These are phyloP conservation scores for Phylloscopus trochiloides DNA, from an alignment of 2,113 vertebrate species.

Conservation along the genomic window DNA sequence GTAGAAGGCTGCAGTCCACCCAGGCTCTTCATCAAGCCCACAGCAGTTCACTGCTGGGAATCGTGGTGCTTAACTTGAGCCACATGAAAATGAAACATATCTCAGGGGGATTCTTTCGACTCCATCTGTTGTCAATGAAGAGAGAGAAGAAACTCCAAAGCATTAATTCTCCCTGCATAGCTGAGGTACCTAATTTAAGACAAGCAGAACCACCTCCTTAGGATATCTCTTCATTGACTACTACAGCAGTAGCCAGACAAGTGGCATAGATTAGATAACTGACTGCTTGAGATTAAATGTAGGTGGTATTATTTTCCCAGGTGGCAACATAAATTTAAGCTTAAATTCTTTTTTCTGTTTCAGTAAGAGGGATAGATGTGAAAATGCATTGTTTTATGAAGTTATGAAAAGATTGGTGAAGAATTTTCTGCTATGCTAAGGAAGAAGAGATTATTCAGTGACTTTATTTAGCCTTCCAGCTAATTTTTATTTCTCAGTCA, in stretches of 20 bases:
- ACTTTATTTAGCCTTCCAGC: neutral
- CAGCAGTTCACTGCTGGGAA: neutral
- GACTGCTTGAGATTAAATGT: neutral
- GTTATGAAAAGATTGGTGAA: neutral
- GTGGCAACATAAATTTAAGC: neutral
- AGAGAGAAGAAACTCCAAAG: neutral
- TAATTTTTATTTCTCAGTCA: constrained; percentile 35
- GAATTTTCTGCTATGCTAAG: neutral
- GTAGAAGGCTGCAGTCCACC: neutral
- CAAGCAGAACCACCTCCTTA: neutral
- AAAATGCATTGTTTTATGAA: neutral
- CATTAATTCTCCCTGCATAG: neutral
- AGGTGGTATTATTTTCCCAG: neutral
- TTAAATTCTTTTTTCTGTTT: neutral
- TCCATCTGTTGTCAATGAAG: neutral
- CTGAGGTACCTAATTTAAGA: neutral
- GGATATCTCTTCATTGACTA: neutral
- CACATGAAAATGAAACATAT: neutral
- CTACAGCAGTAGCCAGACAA: neutral
- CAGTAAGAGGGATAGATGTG: neutral
- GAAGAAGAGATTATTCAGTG: neutral
- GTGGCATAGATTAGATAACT: neutral
- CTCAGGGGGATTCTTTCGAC: neutral
- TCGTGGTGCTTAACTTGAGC: neutral
- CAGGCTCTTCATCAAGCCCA: neutral